phyloP scores from a whole-genome alignment of 2,797 vertebrate species.

The Limnodromus scolopaceus region DNA sequence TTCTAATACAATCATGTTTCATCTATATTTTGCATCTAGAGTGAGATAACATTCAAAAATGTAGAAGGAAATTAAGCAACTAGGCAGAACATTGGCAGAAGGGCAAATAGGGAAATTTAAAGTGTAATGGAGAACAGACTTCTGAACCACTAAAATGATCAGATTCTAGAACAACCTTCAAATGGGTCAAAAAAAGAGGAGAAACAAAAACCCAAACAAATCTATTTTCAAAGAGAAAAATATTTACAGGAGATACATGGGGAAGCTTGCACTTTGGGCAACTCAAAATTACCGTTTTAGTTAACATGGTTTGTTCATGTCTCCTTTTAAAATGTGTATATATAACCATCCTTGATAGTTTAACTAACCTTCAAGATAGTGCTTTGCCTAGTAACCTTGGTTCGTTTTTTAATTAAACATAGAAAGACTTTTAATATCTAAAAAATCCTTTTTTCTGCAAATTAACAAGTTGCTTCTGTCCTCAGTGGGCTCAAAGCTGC shows the following conservation, averaged over 20 bases:
- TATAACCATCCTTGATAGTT: not conserved
- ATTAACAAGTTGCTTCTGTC: not conserved
- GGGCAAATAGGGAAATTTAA: not conserved
- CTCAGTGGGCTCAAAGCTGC: not conserved
- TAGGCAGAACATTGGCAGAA: not conserved
- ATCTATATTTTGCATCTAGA: not conserved
- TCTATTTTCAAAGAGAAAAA: not conserved
- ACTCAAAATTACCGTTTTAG: not conserved
- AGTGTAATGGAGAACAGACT: not conserved
- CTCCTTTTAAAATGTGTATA: not conserved
- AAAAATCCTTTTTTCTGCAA: not conserved
- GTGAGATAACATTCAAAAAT: not conserved
- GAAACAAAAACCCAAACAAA: not conserved
- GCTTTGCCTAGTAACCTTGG: not conserved
- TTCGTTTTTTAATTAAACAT: not conserved
- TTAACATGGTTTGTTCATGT: not conserved
- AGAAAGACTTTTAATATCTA: not conserved
- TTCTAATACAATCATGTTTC: not conserved
- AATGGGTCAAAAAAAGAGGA: not conserved
- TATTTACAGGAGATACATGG: not conserved
- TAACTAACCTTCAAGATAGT: not conserved
- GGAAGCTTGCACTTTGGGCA: not conserved
- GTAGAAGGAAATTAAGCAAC: not conserved
- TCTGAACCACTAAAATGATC: not conserved
- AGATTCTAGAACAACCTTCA: not conserved